Base-by-base conservation (phyloP, 2,113 vertebrate genomes). In the Syngnathus scovelli region DNA sequence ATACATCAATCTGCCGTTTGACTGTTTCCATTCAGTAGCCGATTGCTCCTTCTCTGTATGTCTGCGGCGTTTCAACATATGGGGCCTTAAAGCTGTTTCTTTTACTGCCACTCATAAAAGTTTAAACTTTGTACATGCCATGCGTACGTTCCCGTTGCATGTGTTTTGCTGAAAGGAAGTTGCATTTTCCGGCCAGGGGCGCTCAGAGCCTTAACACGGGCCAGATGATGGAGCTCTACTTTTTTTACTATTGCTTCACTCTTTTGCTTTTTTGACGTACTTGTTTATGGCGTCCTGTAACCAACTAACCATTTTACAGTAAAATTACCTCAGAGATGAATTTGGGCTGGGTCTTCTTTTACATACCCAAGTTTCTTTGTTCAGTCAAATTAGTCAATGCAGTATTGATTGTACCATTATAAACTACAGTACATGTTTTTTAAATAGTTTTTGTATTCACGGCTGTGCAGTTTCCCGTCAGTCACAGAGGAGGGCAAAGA, bases 101-200 rank as follows among this genome's bases (percentile, higher is more conserved):
- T 86, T 85, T 80, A 82, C 55, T 46, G 67, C 66, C 46, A 67
- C 64, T 54, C 58, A 77, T 82, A 77, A 83, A 87, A 84, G 59
- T 48, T 72, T 61, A 58, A 70, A 44, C 59, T 38, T 18, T 69
- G 72, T 58, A 70, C 67, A 77, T 48, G 44, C 61, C 21, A 19
- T 21, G 27, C 5, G 41, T 44, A 62, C 41, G 21, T 27, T 44
- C 38, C 41, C 13, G 9, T 62, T 13, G 39, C 6, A 16, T 15
- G 21, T 44, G 43, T 43, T 49, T 51, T 51, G 39, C 19, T 62
- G 39, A 27, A 74, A 54, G 62, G 60, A n/a, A 79, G n/a, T 56
- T 44, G 49, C 37, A 75, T 58, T 70, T 16, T 66, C 64, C 60
- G 44, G 67, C 43, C 51, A 69, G 37, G 52, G 68, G 43, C 63